Evolutionary conservation across 2,113 vertebrate species (phyloP).

Genomic region (Psittacula cyanocephala): DNA sequence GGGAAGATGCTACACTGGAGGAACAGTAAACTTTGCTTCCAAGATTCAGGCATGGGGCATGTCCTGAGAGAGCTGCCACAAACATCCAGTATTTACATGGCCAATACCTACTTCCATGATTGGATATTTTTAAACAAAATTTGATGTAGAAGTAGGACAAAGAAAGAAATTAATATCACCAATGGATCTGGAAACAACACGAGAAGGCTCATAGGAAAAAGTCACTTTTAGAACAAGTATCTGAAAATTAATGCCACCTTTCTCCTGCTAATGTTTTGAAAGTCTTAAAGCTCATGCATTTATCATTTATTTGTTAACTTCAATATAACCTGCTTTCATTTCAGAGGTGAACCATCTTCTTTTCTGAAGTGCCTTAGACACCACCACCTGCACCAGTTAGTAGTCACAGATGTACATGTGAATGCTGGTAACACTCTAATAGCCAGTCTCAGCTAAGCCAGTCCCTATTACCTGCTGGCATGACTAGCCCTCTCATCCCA

Average conservation of each 20-base stretch:
- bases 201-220: neutral
- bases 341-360: neutral
- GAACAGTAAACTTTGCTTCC: neutral
- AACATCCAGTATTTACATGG: neutral
- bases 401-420: rapidly evolving
- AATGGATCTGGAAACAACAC: neutral
- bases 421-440: neutral
- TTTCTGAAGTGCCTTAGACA: neutral
- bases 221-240: neutral
- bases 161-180: neutral
- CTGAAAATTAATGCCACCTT: neutral
- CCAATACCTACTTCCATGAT: neutral
- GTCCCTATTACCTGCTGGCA: too few species aligned
- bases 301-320: neutral
- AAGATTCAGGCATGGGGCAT: neutral
- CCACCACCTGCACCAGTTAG: neutral
- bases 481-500: neutral
- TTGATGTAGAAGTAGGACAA: neutral
- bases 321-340: neutral
- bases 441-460: neutral
- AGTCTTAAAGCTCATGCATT: neutral
- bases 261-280: neutral
- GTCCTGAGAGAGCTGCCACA: neutral
- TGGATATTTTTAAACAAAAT: neutral
- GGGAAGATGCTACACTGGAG: neutral